Percentiles rank a stretch among this genome's conserved stretches.
Conservation (phyloP, 2,797 vertebrate species). For the Smutsia temminckii region DNA sequence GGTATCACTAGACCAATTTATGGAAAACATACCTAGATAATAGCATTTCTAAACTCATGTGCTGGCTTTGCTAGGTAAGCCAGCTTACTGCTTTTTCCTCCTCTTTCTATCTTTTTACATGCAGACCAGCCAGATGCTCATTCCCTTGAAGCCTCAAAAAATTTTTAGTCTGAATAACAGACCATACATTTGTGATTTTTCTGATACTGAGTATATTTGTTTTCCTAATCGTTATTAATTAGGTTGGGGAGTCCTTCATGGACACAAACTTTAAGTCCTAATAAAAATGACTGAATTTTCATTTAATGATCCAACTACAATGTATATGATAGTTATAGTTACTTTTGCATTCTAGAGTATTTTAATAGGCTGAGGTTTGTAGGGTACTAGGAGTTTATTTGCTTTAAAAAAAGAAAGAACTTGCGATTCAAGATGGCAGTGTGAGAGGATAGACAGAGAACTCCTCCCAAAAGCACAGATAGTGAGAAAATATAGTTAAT, state of each 20-base stretch:
- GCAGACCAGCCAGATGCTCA: neutral
- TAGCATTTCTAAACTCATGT: neutral
- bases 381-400: neutral
- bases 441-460: too few species aligned
- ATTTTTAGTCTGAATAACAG: neutral
- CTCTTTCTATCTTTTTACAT: neutral
- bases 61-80: neutral
- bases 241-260: neutral
- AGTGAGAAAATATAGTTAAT: too few species aligned
- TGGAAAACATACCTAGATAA: neutral
- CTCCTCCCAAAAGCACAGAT: too few species aligned
- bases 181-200: neutral
- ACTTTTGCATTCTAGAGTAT: neutral
- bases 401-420: neutral
- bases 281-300: neutral
- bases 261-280: neutral
- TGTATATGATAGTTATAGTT: neutral
- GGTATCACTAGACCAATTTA: neutral
- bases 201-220: neutral
- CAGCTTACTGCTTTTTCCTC: neutral
- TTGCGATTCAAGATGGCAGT: too few species aligned
- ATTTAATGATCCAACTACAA: neutral
- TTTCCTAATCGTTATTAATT: neutral
- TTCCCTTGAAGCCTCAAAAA: neutral
- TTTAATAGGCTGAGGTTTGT: neutral